Evolutionary conservation across 2,113 vertebrate species (phyloP).

Genomic region (Oplegnathus fasciatus): DNA sequence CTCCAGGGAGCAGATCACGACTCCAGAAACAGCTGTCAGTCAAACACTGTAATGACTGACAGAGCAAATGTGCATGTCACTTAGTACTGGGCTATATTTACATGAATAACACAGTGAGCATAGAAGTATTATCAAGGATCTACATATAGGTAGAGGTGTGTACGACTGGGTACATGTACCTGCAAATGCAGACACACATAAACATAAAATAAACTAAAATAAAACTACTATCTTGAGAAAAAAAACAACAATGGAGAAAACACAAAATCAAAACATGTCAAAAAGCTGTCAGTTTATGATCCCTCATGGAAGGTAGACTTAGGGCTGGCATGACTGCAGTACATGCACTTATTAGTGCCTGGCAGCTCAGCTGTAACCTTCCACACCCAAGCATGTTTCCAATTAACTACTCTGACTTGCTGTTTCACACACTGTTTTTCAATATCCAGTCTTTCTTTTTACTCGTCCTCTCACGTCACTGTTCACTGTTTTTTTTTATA

Average conservation of each 20-base stretch:
- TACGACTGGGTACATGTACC: background rate
- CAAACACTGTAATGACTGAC: constrained; percentile 55
- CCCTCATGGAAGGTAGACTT: constrained; percentile 16
- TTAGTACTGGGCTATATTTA: constrained; percentile 44
- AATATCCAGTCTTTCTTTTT: background rate
- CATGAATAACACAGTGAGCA: constrained; percentile 28
- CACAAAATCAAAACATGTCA: constrained; percentile 40
- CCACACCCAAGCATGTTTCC: constrained; percentile 28
- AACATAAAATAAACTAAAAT: constrained; percentile 17
- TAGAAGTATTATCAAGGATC: background rate
- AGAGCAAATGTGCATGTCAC: constrained; percentile 44
- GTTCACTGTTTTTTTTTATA: background rate
- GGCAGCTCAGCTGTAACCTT: constrained; percentile 37
- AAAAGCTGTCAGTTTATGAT: constrained; percentile 24
- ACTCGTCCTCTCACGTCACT: background rate
- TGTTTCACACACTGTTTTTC: constrained; percentile 4
- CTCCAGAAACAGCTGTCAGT: constrained; percentile 62
- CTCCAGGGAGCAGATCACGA: constrained; percentile 28
- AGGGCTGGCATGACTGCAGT: constrained; percentile 3
- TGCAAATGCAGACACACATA: background rate
- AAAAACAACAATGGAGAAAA: background rate
- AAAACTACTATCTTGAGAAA: constrained; percentile 6
- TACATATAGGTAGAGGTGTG: background rate
- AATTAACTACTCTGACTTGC: constrained; percentile 32
- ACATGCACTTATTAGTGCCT: constrained; percentile 34